Base-by-base conservation (phyloP, 2,888 invertebrate species). In the Napeogenes inachia region DNA sequence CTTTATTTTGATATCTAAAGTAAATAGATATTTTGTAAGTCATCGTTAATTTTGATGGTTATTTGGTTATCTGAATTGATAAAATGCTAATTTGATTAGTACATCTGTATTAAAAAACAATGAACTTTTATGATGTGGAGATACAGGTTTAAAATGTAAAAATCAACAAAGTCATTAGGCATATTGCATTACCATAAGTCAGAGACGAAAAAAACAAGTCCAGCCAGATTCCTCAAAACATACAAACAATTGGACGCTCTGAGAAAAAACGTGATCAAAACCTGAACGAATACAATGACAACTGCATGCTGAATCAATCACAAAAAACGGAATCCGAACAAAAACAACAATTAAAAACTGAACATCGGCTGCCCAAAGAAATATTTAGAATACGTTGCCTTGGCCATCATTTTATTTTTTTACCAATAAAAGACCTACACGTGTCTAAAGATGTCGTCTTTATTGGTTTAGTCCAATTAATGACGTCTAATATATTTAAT, bases 271-370 rank as follows among this genome's bases (percentile, higher is more conserved):
- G 79, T 82, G 85, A 85, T 85, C 87, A 81, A 78, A 84, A 81
- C 87, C 83, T 77, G 83, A 85, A 82, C 85, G 86, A 81, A 85
- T 81, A 90, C 89, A 89, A 90, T 88, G 88, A 89, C 88, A 88
- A 89, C 89, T 88, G 89, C 85, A 85, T 81, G 85, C 82, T 85
- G 87, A 86, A 87, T 89, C 89, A 86, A 87, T 88, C 87, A 89
- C 87, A 89, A 89, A 90, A 89, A 89, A 88, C 81, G 84, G 88
- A 87, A 89, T 88, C 79, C 87, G 84, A 80, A 87, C 84, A 90
- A 90, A 89, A 89, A 89, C 89, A 84, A 89, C 89, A 90, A 90
- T 90, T 90, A 90, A 89, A 87, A 75, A 73, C 67, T 68, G 76
- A 80, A 77, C 73, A 75, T 78, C 76, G 82, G 80, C 78, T 75